Conservation (phyloP, 2,888 invertebrate species). For the Cataglyphis altisquamis region DNA sequence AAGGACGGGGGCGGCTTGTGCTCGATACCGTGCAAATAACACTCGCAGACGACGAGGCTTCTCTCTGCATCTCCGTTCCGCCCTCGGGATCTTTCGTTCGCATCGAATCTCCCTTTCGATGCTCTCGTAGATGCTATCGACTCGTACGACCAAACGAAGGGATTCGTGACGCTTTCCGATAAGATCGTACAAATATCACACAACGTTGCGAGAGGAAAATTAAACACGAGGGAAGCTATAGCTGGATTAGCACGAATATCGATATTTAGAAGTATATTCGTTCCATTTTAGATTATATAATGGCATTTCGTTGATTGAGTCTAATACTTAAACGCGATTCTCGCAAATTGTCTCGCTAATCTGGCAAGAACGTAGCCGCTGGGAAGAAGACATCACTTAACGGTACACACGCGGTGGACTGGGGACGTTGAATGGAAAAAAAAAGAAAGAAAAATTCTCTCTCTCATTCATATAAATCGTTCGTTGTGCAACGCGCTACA, state of each 20-base stretch:
- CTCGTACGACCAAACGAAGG: slow-evolving; percentile 38
- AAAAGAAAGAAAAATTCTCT: slow-evolving; percentile 56
- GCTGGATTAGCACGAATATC: neutral
- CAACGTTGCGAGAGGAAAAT: slow-evolving; percentile 31
- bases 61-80: slow-evolving; percentile 60
- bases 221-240: slow-evolving; percentile 24
- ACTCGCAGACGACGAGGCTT: slow-evolving; percentile 68
- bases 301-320: slow-evolving; percentile 1
- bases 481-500: slow-evolving; percentile 69
- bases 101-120: slow-evolving; percentile 71
- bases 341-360: slow-evolving; percentile 1
- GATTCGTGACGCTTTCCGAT: slow-evolving; percentile 38
- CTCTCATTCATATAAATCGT: slow-evolving; percentile 74
- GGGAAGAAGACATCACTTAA: slow-evolving; percentile 68
- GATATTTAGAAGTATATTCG: neutral
- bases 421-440: slow-evolving; percentile 40
- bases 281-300: neutral
- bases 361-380: neutral
- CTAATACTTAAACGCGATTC: neutral
- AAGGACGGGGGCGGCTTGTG: slow-evolving; percentile 46
- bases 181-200: slow-evolving; percentile 26
- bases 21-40: slow-evolving; percentile 80
- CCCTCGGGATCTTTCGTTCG: slow-evolving; percentile 63
- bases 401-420: slow-evolving; percentile 22
- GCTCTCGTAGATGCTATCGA: slow-evolving; percentile 72